Percentiles rank a stretch among this genome's conserved stretches.
Conservation (phyloP, 2,113 vertebrate species). For the Phrynocephalus versicolor region DNA sequence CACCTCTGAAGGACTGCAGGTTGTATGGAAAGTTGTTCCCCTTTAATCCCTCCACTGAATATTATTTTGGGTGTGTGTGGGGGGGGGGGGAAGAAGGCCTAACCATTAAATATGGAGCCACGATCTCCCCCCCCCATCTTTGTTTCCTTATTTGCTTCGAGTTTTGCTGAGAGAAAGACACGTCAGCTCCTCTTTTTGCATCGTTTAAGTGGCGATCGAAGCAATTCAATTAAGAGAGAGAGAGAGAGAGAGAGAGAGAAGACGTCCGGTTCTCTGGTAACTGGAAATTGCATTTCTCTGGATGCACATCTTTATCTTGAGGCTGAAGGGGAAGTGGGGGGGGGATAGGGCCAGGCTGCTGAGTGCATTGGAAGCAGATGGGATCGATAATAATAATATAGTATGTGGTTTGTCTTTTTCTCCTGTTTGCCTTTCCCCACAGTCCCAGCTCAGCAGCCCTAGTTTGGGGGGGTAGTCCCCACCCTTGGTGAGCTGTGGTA, state of each 20-base stretch:
- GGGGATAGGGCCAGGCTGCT: constrained; percentile 44
- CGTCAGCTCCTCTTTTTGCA: not conserved
- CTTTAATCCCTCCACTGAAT: no score
- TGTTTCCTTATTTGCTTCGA: not conserved
- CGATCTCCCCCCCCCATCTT: not conserved
- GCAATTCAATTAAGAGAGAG: constrained; percentile 35
- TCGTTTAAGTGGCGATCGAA: constrained; percentile 33
- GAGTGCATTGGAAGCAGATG: constrained; percentile 36
- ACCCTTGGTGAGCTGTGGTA: no score
- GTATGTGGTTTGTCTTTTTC: not conserved
- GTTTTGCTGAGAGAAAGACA: constrained; percentile 23
- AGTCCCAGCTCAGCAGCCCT: constrained; percentile 44
- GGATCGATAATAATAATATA: constrained; percentile 63
- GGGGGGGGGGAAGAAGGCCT: not conserved
- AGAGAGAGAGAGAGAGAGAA: not conserved
- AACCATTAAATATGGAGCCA: no score
- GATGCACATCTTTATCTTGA: constrained; percentile 33
- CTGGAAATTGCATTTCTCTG: constrained; percentile 56
- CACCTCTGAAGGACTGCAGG: no score
- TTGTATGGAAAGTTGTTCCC: no score
- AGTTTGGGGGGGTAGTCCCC: no score
- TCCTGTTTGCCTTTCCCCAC: not conserved
- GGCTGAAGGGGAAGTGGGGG: constrained; percentile 35
- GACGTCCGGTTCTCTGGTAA: constrained; percentile 32
- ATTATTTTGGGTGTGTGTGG: no score